phyloP scores from a whole-genome alignment of 2,113 vertebrate species.

The Tympanuchus pallidicinctus region DNA sequence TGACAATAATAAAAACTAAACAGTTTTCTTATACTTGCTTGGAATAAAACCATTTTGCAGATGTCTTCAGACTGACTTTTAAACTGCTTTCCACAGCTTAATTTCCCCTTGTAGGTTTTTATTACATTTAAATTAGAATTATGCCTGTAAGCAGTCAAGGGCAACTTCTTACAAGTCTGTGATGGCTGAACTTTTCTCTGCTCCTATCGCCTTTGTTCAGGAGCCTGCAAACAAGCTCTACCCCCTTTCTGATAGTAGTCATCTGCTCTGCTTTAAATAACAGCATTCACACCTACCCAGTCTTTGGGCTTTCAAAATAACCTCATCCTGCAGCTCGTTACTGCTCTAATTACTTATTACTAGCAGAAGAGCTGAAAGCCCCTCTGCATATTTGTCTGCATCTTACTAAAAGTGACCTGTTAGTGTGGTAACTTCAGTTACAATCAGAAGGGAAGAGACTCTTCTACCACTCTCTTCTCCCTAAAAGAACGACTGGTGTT shows the following conservation, averaged over 20 bases:
- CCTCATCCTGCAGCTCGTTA: neutral
- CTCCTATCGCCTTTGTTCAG: conserved; percentile 13
- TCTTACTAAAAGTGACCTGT: neutral
- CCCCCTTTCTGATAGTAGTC: neutral
- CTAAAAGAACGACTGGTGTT: neutral
- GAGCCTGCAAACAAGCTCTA: neutral
- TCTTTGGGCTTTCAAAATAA: neutral
- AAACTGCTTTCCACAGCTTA: conserved; percentile 54
- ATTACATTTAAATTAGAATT: conserved; percentile 67
- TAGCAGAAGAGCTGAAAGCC: neutral
- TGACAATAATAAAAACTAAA: conserved; percentile 56
- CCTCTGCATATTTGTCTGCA: neutral
- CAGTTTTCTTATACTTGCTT: conserved; percentile 28
- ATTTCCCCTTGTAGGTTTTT: conserved; percentile 66
- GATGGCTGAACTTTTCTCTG: conserved; percentile 35
- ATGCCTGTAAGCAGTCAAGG: conserved; percentile 56
- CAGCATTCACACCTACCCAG: neutral
- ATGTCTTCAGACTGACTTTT: conserved; percentile 59
- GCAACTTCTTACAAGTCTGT: conserved; percentile 40
- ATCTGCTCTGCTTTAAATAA: neutral
- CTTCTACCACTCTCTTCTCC: neutral
- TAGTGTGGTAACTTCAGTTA: neutral
- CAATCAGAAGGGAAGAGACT: neutral
- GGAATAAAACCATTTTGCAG: conserved; percentile 64
- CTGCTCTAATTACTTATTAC: neutral